Percentiles rank a stretch among this genome's conserved stretches.
Conservation (phyloP, 2,113 vertebrate genomes). For the Hippocampus mohnikei region DNA sequence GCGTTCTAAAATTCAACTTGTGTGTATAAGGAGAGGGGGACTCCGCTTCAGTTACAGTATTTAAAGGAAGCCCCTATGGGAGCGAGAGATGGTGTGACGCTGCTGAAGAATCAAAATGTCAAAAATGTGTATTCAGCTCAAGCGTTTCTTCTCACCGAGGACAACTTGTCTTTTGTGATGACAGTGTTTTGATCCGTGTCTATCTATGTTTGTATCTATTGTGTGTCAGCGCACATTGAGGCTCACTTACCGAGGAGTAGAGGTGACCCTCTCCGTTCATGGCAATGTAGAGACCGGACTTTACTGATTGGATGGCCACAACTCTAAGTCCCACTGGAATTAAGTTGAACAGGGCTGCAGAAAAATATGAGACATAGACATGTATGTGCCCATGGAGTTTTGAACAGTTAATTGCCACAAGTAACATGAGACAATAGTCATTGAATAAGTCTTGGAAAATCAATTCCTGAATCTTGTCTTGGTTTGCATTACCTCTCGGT, state of each 20-base stretch:
- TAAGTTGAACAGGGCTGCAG: conserved; percentile 93
- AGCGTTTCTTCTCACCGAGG: conserved; percentile 16
- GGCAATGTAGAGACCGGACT: conserved; percentile 92
- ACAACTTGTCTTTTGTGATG: conserved; percentile 8
- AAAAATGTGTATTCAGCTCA: conserved; percentile 58
- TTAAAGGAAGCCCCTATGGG: conserved; percentile 57
- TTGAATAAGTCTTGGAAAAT: background rate
- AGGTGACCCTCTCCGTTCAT: conserved; percentile 96
- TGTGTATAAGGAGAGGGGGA: conserved; percentile 32
- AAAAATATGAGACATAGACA: conserved; percentile 33
- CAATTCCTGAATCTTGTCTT: background rate
- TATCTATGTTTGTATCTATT: background rate
- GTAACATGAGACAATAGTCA: background rate
- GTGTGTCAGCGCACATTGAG: background rate
- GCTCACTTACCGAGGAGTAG: conserved; percentile 89
- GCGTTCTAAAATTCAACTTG: conserved; percentile 43
- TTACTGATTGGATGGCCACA: conserved; percentile 95
- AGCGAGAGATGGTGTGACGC: background rate
- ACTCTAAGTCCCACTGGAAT: conserved; percentile 94
- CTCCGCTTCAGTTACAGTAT: conserved; percentile 65
- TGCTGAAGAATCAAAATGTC: conserved; percentile 15
- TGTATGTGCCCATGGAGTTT: background rate
- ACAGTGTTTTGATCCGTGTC: background rate
- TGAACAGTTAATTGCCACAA: background rate
- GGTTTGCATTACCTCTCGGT: background rate